Base-by-base conservation (phyloP, 1,140 invertebrate species). In the Aphidius gifuensis region DNA sequence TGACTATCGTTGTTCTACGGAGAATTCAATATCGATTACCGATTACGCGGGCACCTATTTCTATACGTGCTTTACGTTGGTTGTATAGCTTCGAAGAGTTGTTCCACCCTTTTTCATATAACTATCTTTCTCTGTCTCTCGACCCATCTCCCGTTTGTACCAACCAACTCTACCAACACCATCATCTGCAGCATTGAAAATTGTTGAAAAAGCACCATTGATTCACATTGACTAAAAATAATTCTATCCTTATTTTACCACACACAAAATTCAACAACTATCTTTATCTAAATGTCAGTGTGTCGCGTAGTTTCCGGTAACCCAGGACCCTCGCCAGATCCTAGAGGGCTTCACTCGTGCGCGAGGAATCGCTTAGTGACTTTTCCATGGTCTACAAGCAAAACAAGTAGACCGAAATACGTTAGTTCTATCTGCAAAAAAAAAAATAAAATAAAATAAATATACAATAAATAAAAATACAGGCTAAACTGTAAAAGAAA, bases 1-100 rank as follows among this genome's bases (percentile, higher is more conserved):
- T 66, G 65, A 66, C 63, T 64, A 66, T 66, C 65, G 62, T 66
- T 66, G 65, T 66, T 66, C 65, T 55, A 49, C 58, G 60, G 65
- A 64, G 65, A 66, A 66, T 66, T 66, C 65, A 64, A 64, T 66
- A 66, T 66, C 65, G 65, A 66, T 66, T 66, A 66, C 65, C 65
- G 65, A 66, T 66, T 66, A 66, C 65, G 65, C 60, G 58, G 49
- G 61, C 51, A 62, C 61, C 54, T 62, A 62, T 62, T 62, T 54
- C 23, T 32, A 55, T 63, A 63, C 61, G 61, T 63, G 61, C 61
- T 63, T 58, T 53, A 58, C 56, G 61, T 58, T 58, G 61, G 58
- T 51, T 40, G 47, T 21, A 16, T 16, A 48, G 44, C 50, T n/a
- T 45, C 23, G 23, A 32, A 32, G 23, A 32, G 23, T 32, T 32